These are phyloP conservation scores for Alfaro cultratus DNA, from an alignment of 2,797 vertebrate species.

Conservation along the genomic window DNA sequence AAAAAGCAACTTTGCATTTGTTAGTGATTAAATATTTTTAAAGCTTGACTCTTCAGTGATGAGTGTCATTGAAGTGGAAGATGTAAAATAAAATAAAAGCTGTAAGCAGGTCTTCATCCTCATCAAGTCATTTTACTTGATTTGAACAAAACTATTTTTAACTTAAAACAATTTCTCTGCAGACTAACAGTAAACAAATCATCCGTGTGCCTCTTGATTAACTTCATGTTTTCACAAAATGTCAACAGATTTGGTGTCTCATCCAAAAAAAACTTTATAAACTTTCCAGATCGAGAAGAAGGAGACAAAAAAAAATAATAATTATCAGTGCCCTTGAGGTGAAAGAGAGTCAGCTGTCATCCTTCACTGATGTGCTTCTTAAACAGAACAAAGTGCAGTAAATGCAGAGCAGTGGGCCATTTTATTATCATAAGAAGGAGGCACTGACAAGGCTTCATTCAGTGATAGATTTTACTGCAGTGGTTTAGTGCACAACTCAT, in stretches of 20 bases:
- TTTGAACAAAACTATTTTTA: neutral
- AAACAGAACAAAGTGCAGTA: constrained; percentile 41
- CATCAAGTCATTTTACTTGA: neutral
- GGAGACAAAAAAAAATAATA: constrained; percentile 10
- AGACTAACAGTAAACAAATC: neutral
- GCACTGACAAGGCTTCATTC: constrained; percentile 24
- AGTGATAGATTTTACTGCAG: constrained; percentile 32
- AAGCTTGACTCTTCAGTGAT: constrained; percentile 22
- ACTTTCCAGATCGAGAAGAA: constrained; percentile 1
- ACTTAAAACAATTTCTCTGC: neutral
- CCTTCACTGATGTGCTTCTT: constrained; percentile 31
- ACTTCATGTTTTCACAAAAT: constrained; percentile 2
- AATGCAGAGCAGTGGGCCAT: constrained; percentile 29
- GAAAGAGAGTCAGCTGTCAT: constrained; percentile 44
- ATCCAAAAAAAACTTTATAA: constrained; percentile 13
- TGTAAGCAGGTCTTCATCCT: constrained; percentile 3
- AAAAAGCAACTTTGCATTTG: constrained; percentile 27
- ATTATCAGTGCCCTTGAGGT: constrained; percentile 38
- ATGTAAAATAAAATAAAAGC: neutral
- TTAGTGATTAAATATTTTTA: constrained; percentile 9
- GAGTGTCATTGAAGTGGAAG: constrained; percentile 2
- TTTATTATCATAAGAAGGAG: constrained; percentile 45
- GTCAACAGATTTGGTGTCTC: constrained; percentile 2
- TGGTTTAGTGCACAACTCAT: constrained; percentile 20
- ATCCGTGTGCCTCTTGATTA: neutral